Conservation (phyloP, 2,888 invertebrate genomes). For the Pelosia muscerda region DNA sequence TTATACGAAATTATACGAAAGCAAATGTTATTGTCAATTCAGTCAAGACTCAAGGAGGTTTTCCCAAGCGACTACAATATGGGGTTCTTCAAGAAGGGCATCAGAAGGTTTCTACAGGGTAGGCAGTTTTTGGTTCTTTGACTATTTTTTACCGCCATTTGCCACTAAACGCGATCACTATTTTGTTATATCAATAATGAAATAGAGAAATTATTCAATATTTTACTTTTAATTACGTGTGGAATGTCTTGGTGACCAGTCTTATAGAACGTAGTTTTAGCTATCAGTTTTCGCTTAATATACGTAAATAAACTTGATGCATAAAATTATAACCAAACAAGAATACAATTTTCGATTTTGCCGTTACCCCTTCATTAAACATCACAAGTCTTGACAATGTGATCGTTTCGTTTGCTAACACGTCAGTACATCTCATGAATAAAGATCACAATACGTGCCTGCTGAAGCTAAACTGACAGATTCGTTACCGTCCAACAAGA, state of each 20-base stretch:
- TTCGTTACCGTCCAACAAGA: constrained; percentile 54
- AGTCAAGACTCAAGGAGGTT: not conserved
- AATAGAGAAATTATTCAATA: too few species aligned
- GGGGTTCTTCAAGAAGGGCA: too few species aligned
- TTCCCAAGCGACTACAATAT: too few species aligned
- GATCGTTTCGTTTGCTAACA: constrained; percentile 33
- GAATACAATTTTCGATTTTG: not conserved
- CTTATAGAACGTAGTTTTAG: not conserved
- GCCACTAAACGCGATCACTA: too few species aligned
- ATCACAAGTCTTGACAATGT: not conserved
- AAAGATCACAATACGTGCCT: constrained; percentile 58
- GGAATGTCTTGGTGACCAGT: too few species aligned
- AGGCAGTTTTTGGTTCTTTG: too few species aligned
- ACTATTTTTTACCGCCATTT: too few species aligned
- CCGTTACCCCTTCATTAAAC: not conserved
- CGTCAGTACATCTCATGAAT: constrained; percentile 59
- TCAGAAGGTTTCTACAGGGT: too few species aligned
- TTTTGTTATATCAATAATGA: too few species aligned
- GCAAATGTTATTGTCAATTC: not conserved
- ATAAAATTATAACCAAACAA: not conserved
- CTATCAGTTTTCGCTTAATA: not conserved
- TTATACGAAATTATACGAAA: not conserved
- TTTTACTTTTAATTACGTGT: too few species aligned
- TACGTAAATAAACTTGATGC: not conserved
- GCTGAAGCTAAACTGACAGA: constrained; percentile 49